A percentile compares a stretch with the other conserved stretches of the same genome.
These are phyloP conservation scores for Caprella mutica DNA, from an alignment of 2,888 invertebrate genomes.

Conservation along the genomic window DNA sequence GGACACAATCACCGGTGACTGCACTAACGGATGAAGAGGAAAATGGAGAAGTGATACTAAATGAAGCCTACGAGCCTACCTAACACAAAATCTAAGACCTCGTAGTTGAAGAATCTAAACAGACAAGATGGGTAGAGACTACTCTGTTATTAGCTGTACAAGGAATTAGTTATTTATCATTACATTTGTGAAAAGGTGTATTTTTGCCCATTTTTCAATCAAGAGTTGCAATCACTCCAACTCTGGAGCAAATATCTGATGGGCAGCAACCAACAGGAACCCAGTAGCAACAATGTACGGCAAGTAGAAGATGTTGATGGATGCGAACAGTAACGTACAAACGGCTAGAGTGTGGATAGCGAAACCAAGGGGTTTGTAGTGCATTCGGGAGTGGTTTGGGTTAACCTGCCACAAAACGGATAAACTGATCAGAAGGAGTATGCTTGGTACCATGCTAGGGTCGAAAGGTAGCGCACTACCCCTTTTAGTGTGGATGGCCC, in stretches of 20 bases:
- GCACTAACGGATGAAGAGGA: too few relatives aligned
- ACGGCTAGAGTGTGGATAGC: slow-evolving; percentile 10
- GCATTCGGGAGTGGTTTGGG: background rate
- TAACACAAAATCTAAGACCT: too few relatives aligned
- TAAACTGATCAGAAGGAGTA: slow-evolving; percentile 8
- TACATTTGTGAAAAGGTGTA: too few relatives aligned
- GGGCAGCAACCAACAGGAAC: slow-evolving; percentile 2
- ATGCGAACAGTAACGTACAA: slow-evolving; percentile 12
- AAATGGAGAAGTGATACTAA: too few relatives aligned
- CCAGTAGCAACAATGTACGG: slow-evolving; percentile 14
- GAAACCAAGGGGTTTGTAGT: slow-evolving; percentile 10
- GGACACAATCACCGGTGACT: too few relatives aligned
- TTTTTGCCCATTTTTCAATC: too few relatives aligned
- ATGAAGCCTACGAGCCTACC: too few relatives aligned
- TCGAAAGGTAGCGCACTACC: slow-evolving; percentile 13
- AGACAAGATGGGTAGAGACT: too few relatives aligned
- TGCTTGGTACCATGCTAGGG: slow-evolving; percentile 11
- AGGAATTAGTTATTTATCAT: too few relatives aligned
- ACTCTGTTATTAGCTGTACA: too few relatives aligned
- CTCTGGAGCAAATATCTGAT: slow-evolving; percentile 17
- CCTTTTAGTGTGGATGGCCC: slow-evolving; percentile 10
- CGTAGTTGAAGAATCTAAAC: too few relatives aligned
- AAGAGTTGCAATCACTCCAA: too few relatives aligned
- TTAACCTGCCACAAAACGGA: slow-evolving; percentile 24
- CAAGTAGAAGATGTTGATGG: slow-evolving; percentile 21